A percentile compares a stretch with the other conserved stretches of the same genome.
Evolutionary conservation across 2,888 invertebrate genomes (phyloP).

Genomic region (Mesorhabditis spiculigera): DNA sequence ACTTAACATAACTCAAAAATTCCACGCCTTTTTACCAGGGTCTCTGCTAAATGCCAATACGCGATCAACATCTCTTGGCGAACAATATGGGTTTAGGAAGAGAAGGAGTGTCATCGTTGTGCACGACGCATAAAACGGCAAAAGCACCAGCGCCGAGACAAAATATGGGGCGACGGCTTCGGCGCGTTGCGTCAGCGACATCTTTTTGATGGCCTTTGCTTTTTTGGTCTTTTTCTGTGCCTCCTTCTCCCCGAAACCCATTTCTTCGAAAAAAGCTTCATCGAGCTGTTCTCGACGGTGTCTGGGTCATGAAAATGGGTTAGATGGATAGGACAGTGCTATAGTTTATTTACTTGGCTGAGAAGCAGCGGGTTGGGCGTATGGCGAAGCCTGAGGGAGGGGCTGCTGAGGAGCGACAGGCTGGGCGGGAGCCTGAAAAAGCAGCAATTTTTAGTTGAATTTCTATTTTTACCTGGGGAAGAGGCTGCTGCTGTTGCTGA

Average conservation of each 20-base stretch:
- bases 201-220: too few relatives aligned
- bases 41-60: not conserved
- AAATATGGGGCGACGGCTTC: slow-evolving; percentile 17
- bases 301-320: not conserved
- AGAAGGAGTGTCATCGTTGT: slow-evolving; percentile 15
- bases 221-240: not conserved
- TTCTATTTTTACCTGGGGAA: too few relatives aligned
- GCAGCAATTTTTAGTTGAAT: too few relatives aligned
- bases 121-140: slow-evolving; percentile 14
- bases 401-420: too few relatives aligned
- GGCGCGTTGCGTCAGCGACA: not conserved
- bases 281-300: not conserved
- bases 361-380: not conserved
- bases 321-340: not conserved
- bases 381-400: too few relatives aligned
- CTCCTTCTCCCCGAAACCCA: not conserved
- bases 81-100: slow-evolving; percentile 15
- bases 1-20: too few relatives aligned
- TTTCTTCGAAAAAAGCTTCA: not conserved
- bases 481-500: too few relatives aligned
- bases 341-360: slow-evolving; percentile 1
- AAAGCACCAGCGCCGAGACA: slow-evolving; percentile 12
- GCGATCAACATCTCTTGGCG: not conserved
- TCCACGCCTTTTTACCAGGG: too few relatives aligned
- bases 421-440: too few relatives aligned